Conservation (phyloP, 2,888 invertebrate species). For the Rapana venosa region DNA sequence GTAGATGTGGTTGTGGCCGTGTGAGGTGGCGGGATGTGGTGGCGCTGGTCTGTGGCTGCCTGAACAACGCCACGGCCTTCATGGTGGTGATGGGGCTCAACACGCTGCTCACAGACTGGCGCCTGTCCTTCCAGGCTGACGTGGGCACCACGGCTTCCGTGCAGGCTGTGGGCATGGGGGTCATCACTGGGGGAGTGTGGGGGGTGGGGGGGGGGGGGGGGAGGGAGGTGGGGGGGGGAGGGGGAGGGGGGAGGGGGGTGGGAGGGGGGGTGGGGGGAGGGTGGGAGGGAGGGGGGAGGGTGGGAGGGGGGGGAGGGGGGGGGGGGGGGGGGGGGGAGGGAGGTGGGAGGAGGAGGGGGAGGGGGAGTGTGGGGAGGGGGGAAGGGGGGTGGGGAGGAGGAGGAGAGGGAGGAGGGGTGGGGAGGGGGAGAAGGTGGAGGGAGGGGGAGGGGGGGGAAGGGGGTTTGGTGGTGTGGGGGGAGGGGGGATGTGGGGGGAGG, state of each 20-base stretch:
- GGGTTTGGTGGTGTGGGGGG: no score
- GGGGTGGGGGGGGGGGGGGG: not conserved
- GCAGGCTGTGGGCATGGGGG: not conserved
- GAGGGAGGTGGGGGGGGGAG: not conserved
- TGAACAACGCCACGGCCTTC: not conserved
- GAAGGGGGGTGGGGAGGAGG: no score
- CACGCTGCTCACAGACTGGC: not conserved
- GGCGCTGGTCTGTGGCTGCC: not conserved
- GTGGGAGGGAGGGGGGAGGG: no score
- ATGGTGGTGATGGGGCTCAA: not conserved
- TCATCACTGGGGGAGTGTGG: not conserved
- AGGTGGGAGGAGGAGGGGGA: no score
- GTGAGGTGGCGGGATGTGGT: not conserved
- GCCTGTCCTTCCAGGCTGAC: not conserved
- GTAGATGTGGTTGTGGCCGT: not conserved
- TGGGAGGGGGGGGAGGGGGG: no score
- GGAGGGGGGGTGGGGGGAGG: no score
- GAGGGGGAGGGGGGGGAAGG: no score
- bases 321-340: no score
- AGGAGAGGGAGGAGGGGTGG: no score
- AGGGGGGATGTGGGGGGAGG: no score
- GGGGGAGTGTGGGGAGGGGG: no score
- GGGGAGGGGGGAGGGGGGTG: not conserved
- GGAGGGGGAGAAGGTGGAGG: no score
- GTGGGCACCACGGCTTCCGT: not conserved